Evolutionary conservation across 2,113 vertebrate species (phyloP).

Genomic region (Dicrurus megarhynchus): DNA sequence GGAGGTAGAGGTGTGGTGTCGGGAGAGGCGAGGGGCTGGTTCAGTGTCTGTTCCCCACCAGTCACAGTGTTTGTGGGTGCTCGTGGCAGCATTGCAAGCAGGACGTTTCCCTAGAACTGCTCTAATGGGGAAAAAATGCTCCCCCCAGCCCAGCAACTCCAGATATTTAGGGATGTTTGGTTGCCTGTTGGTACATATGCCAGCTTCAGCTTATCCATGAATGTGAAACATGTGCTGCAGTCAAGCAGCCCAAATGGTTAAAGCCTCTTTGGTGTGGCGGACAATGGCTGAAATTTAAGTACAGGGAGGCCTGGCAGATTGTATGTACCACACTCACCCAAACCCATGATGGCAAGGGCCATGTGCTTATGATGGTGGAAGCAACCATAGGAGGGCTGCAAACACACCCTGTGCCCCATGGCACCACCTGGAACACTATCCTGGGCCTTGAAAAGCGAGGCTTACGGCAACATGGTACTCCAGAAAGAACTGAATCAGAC

Average conservation of each 20-base stretch:
- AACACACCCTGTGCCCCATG: not conserved
- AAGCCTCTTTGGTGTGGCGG: not conserved
- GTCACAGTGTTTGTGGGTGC: not conserved
- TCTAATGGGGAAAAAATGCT: not conserved
- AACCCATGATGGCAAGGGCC: too few relatives aligned
- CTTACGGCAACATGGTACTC: accelerated
- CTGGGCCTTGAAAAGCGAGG: not conserved
- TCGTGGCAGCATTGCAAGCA: accelerated
- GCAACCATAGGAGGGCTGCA: not conserved
- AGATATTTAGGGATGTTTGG: not conserved
- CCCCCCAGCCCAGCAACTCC: not conserved
- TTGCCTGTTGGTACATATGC: accelerated
- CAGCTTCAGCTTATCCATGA: not conserved
- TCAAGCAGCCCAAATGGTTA: not conserved
- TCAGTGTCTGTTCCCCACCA: not conserved
- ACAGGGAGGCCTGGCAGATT: not conserved
- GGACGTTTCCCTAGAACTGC: not conserved
- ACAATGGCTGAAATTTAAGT: accelerated
- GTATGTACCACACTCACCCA: not conserved
- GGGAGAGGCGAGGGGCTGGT: not conserved
- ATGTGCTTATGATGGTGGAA: not conserved
- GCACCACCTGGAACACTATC: accelerated
- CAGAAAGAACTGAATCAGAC: not conserved
- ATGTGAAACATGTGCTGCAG: not conserved
- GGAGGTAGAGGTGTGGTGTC: not conserved